Conservation (phyloP, 2,888 invertebrate genomes). For the Polyommatus icarus region DNA sequence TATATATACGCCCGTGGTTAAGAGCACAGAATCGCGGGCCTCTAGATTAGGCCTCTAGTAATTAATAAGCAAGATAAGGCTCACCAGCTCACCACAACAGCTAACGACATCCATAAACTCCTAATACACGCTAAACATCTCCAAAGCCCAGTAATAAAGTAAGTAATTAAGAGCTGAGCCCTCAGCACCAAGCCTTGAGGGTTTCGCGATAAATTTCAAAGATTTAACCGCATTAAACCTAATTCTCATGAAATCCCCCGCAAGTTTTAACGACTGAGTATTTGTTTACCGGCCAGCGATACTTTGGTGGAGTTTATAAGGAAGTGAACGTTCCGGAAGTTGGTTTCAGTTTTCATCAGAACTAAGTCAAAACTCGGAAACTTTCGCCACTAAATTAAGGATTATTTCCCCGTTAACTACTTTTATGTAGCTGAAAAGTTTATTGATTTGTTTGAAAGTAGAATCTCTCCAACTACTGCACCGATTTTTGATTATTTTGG, state of each 20-base stretch:
- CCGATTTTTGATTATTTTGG: too few relatives aligned
- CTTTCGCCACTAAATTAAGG: too few relatives aligned
- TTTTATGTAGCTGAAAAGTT: too few relatives aligned
- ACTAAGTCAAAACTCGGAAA: too few relatives aligned
- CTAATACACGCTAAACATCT: conserved; percentile 1
- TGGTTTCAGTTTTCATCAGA: too few relatives aligned
- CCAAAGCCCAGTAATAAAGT: conserved; percentile 16
- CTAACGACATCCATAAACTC: neutral
- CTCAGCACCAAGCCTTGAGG: too few relatives aligned
- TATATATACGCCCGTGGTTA: too few relatives aligned
- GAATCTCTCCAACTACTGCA: too few relatives aligned
- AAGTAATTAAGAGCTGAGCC: conserved; percentile 4
- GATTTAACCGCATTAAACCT: neutral
- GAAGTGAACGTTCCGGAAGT: neutral
- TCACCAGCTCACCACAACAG: neutral
- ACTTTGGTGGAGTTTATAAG: neutral
- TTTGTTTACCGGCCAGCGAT: neutral
- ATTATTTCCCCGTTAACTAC: too few relatives aligned
- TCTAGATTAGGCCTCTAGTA: neutral
- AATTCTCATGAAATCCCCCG: neutral
- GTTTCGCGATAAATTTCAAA: neutral
- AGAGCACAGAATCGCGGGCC: too few relatives aligned
- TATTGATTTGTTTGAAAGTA: too few relatives aligned
- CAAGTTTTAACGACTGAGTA: neutral
- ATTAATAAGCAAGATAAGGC: neutral